A percentile compares a stretch with the other conserved stretches of the same genome.
These are phyloP conservation scores for Catharus bicknelli DNA, from an alignment of 2,113 vertebrate genomes.

Conservation along the genomic window DNA sequence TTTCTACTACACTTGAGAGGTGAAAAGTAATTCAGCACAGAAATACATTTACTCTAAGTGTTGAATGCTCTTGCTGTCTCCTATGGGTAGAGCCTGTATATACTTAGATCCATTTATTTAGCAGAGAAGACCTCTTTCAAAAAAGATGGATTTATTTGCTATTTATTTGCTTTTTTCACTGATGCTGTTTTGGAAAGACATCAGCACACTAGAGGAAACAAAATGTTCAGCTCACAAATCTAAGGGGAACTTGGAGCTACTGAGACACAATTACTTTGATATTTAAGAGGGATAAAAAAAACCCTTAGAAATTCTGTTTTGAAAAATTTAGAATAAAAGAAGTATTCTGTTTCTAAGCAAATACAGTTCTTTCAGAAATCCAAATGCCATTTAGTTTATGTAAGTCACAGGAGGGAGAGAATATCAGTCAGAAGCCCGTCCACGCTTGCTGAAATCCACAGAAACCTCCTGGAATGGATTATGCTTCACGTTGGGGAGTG, in stretches of 20 bases:
- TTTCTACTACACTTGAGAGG: neutral
- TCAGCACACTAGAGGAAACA: neutral
- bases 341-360: neutral
- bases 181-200: conserved; percentile 26
- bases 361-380: neutral
- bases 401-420: neutral
- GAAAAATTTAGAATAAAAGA: neutral
- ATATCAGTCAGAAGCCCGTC: neutral
- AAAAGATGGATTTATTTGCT: neutral
- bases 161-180: neutral
- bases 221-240: conserved; percentile 5
- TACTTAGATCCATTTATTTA: conserved; percentile 13
- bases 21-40: neutral
- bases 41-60: neutral
- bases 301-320: neutral
- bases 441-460: neutral
- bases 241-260: neutral
- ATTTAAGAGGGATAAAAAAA: neutral
- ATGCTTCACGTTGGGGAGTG: neutral
- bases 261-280: neutral
- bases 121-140: neutral
- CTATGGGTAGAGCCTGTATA: neutral
- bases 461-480: neutral
- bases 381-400: neutral
- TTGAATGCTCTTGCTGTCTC: neutral